A percentile compares a stretch with the other conserved stretches of the same genome.
Evolutionary conservation across 1,140 invertebrate species (phyloP).

Genomic region (Halotydeus destructor): DNA sequence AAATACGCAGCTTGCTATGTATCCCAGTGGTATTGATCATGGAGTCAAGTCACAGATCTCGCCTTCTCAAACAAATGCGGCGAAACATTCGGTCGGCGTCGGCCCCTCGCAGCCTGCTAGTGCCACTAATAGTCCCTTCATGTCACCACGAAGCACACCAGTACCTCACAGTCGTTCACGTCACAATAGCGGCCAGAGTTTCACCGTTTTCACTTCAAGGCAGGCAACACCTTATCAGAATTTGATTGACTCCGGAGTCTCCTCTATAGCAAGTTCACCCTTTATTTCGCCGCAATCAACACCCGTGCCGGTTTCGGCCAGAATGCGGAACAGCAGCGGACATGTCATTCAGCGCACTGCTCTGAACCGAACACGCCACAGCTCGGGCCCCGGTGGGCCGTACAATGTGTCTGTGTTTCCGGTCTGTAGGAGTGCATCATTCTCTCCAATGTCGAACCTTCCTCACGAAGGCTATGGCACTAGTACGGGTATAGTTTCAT

Average conservation of each 20-base stretch:
- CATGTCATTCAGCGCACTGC: neutral
- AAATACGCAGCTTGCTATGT: slow-evolving; percentile 9
- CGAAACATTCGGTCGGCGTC: slow-evolving; percentile 16
- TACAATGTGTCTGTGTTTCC: slow-evolving; percentile 1
- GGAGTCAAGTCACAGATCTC: neutral
- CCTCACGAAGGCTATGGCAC: neutral
- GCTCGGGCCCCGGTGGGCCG: slow-evolving; percentile 17
- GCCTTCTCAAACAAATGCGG: neutral
- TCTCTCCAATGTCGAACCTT: neutral
- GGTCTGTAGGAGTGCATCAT: neutral
- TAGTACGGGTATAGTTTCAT: neutral
- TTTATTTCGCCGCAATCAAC: slow-evolving; percentile 26
- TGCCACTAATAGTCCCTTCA: slow-evolving; percentile 50
- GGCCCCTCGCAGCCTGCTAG: slow-evolving; percentile 20
- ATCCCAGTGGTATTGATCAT: neutral
- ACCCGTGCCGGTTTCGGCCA: slow-evolving; percentile 20
- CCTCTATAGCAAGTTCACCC: slow-evolving; percentile 21
- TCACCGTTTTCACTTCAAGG: slow-evolving; percentile 17
- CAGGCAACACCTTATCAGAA: slow-evolving; percentile 18
- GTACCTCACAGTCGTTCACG: slow-evolving; percentile 31
- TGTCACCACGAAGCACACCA: slow-evolving; percentile 54
- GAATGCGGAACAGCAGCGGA: neutral
- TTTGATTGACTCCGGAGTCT: slow-evolving; percentile 20
- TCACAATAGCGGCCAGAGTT: slow-evolving; percentile 25
- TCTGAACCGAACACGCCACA: slow-evolving; percentile 14